Conservation (phyloP, 2,113 vertebrate species). For the Antechinus flavipes region DNA sequence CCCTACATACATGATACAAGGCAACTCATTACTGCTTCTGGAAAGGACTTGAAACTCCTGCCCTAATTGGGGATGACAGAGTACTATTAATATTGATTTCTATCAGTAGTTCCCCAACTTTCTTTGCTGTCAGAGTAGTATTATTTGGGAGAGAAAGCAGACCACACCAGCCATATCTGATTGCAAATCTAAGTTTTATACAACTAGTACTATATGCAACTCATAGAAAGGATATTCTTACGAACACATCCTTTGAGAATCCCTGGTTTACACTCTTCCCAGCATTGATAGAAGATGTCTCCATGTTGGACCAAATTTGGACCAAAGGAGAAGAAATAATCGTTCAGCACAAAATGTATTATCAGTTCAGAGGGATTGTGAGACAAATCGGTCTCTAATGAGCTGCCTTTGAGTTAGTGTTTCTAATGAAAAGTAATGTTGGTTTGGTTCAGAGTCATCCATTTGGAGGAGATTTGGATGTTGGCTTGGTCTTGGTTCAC, state of each 20-base stretch:
- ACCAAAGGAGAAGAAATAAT: neutral
- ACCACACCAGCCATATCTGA: neutral
- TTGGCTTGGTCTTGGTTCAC: conserved; percentile 35
- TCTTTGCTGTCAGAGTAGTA: neutral
- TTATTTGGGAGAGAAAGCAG: neutral
- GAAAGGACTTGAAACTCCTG: neutral
- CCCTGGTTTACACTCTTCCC: neutral
- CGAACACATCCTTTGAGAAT: neutral
- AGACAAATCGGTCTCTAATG: neutral
- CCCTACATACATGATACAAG: neutral
- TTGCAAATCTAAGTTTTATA: neutral
- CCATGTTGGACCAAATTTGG: neutral
- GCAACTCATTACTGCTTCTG: neutral
- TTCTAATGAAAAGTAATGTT: neutral
- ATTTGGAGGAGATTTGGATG: neutral
- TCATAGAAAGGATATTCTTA: neutral
- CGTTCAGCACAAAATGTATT: neutral
- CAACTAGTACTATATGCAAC: neutral
- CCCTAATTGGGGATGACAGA: neutral
- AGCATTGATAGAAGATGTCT: neutral
- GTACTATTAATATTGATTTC: neutral
- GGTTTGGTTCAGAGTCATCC: neutral
- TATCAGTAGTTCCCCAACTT: neutral
- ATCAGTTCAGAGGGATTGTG: neutral
- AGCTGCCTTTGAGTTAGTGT: neutral